phyloP scores from a whole-genome alignment of 2,797 vertebrate species.

The Neostethus bicornis region DNA sequence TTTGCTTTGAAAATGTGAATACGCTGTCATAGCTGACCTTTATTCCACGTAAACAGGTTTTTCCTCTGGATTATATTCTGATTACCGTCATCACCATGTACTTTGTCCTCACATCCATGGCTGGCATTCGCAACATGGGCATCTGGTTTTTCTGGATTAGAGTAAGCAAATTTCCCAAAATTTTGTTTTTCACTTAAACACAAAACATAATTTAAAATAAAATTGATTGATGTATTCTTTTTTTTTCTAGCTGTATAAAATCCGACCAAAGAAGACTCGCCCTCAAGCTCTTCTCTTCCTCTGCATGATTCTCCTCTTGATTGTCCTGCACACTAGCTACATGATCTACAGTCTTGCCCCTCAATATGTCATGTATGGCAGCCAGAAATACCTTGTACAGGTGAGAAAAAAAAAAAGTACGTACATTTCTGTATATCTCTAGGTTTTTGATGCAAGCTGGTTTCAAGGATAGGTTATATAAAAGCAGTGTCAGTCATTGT shows the following conservation, averaged over 20 bases:
- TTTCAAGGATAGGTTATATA: slow-evolving; percentile 5
- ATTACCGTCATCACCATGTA: slow-evolving; percentile 98
- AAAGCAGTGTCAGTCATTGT: slow-evolving; percentile 14
- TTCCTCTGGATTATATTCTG: slow-evolving; percentile 96
- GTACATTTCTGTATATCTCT: slow-evolving; percentile 6
- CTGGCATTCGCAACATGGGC: slow-evolving; percentile 96
- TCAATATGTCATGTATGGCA: slow-evolving; percentile 99
- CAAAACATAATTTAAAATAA: neutral
- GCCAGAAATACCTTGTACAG: slow-evolving; percentile 93
- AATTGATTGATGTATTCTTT: slow-evolving; percentile 12
- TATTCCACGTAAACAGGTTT: slow-evolving; percentile 82
- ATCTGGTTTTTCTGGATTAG: slow-evolving; percentile 99
- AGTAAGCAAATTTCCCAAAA: slow-evolving; percentile 75
- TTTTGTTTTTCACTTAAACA: neutral
- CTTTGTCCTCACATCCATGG: slow-evolving; percentile 98
- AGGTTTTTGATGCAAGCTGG: slow-evolving; percentile 11
- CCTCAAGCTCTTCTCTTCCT: slow-evolving; percentile 97
- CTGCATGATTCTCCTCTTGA: slow-evolving; percentile 97
- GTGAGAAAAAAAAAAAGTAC: slow-evolving; percentile 73
- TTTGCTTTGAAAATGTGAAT: neutral
- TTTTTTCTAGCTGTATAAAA: slow-evolving; percentile 94
- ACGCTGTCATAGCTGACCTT: slow-evolving; percentile 17
- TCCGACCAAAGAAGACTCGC: slow-evolving; percentile 89
- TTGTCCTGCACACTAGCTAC: slow-evolving; percentile 96
- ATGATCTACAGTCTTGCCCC: slow-evolving; percentile 99